A percentile compares a stretch with the other conserved stretches of the same genome.
Evolutionary conservation across 1,140 invertebrate genomes (phyloP).

Genomic region (Armadillidium nasatum): DNA sequence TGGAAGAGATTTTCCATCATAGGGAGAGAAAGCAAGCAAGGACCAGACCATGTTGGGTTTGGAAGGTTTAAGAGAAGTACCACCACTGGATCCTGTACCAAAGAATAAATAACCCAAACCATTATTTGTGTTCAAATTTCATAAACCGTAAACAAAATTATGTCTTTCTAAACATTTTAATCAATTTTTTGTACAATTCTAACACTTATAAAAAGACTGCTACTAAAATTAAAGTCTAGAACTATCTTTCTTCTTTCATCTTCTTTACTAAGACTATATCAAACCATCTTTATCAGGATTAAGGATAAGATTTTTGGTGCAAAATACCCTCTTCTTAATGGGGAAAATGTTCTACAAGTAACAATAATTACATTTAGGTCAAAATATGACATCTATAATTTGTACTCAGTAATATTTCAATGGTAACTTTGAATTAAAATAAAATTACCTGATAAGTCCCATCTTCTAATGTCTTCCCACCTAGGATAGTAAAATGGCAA

Average conservation of each 20-base stretch:
- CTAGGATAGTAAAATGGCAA: constrained; percentile 96
- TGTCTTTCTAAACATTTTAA: no score
- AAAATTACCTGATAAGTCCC: constrained; percentile 69
- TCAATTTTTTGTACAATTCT: no score
- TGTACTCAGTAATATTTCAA: not conserved
- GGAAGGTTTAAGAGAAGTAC: constrained; percentile 88
- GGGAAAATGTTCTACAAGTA: not conserved
- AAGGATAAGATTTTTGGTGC: no score
- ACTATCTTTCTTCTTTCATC: no score
- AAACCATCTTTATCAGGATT: no score
- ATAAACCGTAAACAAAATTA: no score
- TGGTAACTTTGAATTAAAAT: no score
- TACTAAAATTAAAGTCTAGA: no score
- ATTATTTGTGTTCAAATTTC: no score
- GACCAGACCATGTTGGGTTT: constrained; percentile 64
- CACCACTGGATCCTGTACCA: constrained; percentile 75
- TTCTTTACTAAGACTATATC: no score
- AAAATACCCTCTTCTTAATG: no score
- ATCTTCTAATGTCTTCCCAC: constrained; percentile 73
- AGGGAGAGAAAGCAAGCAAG: constrained; percentile 72
- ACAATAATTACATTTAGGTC: not conserved
- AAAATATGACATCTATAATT: not conserved
- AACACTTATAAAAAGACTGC: no score
- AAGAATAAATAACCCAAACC: not conserved
- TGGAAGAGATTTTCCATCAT: constrained; percentile 96